Conservation (phyloP, 2,797 vertebrate species). For the Galagoides demidoff region DNA sequence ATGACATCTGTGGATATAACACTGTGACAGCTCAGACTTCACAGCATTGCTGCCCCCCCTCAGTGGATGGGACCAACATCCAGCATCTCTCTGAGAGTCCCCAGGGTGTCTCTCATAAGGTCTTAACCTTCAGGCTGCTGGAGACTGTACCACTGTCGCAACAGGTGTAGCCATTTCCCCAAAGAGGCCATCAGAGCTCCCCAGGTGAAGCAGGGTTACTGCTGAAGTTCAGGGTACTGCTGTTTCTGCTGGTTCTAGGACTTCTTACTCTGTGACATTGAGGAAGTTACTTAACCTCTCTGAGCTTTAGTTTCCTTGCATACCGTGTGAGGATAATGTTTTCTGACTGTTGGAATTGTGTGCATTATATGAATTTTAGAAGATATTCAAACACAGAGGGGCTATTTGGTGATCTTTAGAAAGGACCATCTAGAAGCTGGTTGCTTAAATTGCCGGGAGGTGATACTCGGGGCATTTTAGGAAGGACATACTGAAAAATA, state of each 20-base stretch:
- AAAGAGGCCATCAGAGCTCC: background rate
- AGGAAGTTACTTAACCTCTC: too few relatives aligned
- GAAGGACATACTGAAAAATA: slow-evolving; percentile 1
- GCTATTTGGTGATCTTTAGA: too few relatives aligned
- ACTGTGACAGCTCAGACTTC: background rate
- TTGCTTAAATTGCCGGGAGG: background rate
- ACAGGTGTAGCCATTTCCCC: background rate
- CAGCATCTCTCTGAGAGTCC: background rate
- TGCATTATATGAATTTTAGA: too few relatives aligned
- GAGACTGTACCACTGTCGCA: background rate
- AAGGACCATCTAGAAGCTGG: too few relatives aligned
- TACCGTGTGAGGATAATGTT: too few relatives aligned
- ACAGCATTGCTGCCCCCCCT: background rate
- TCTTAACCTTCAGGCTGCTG: background rate
- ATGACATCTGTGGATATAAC: background rate
- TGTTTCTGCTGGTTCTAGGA: background rate
- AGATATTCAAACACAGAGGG: too few relatives aligned
- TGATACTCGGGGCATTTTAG: background rate
- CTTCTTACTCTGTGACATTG: too few relatives aligned
- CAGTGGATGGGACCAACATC: too few relatives aligned
- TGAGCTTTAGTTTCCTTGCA: too few relatives aligned
- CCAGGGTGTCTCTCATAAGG: background rate
- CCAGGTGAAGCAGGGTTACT: background rate
- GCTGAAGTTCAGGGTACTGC: background rate
- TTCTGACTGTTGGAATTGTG: too few relatives aligned